A percentile compares a stretch with the other conserved stretches of the same genome.
Conservation (phyloP, 2,113 vertebrate species). For the Alethe castanea region DNA sequence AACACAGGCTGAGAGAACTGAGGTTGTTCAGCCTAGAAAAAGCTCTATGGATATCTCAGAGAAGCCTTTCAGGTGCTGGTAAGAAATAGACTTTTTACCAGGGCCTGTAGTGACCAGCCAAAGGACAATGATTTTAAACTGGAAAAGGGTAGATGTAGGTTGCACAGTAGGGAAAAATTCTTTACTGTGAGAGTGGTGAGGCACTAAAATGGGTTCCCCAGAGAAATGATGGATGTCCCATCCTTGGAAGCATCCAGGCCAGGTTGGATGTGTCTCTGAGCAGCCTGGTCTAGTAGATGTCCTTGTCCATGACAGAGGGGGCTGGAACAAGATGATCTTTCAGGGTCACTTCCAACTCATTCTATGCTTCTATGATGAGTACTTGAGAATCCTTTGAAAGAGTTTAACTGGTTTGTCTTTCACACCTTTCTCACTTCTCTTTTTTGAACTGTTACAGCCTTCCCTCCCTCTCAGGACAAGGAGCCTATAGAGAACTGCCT, state of each 20-base stretch:
- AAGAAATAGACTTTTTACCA: not conserved
- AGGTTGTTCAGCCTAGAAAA: not conserved
- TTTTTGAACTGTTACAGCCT: not conserved
- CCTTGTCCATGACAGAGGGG: fast-evolving
- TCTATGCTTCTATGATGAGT: not conserved
- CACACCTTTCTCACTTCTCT: not conserved
- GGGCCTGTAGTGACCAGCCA: not conserved
- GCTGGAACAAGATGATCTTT: not conserved
- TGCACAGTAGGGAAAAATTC: not conserved
- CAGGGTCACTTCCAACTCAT: not conserved
- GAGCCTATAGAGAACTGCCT: fast-evolving
- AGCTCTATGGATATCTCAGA: not conserved
- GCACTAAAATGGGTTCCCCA: not conserved
- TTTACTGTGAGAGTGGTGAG: not conserved
- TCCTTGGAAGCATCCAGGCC: not conserved
- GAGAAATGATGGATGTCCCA: fast-evolving
- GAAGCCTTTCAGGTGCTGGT: not conserved
- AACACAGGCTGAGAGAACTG: not conserved
- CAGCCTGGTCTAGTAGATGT: fast-evolving
- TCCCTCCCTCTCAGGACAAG: not conserved
- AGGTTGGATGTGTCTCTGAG: not conserved
- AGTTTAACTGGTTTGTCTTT: not conserved
- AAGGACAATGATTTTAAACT: not conserved
- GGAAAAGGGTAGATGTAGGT: not conserved
- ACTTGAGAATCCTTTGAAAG: not conserved